phyloP scores from a whole-genome alignment of 2,113 vertebrate genomes.

The Nesogale talazaci region DNA sequence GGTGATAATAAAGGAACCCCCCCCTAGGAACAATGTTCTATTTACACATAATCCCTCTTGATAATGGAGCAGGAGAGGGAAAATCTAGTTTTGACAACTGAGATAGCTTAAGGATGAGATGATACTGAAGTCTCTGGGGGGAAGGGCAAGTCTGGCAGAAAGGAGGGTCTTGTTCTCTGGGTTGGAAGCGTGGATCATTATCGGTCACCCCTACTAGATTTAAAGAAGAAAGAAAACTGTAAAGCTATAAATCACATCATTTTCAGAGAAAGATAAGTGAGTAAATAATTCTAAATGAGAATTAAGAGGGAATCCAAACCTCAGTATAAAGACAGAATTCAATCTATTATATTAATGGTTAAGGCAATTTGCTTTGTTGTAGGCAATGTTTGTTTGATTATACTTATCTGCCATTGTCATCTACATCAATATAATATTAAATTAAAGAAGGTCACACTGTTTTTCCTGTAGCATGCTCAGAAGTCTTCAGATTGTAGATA shows the following conservation, averaged over 20 bases:
- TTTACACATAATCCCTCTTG: not conserved
- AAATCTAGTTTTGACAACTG: too few relatives aligned
- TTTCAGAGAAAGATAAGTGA: too few relatives aligned
- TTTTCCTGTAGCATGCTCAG: not conserved
- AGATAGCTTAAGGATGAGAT: not conserved
- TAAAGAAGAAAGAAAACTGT: not conserved
- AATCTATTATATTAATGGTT: not conserved
- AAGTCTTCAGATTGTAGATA: not conserved
- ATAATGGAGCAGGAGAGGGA: too few relatives aligned
- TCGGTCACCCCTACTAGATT: not conserved
- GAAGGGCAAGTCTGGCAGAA: not conserved
- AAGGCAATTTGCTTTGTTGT: not conserved
- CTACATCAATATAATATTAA: not conserved
- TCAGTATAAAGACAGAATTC: not conserved
- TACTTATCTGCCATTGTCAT: not conserved
- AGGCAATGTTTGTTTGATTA: not conserved
- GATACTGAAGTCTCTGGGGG: not conserved
- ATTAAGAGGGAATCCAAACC: not conserved
- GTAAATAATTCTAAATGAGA: not conserved
- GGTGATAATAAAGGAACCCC: not conserved
- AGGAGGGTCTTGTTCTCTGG: not conserved
- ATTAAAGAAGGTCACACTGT: not conserved
- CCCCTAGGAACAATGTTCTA: not conserved
- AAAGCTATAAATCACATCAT: not conserved
- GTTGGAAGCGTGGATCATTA: not conserved